Evolutionary conservation across 1,140 invertebrate genomes (phyloP).

Genomic region (Dryas iulia): DNA sequence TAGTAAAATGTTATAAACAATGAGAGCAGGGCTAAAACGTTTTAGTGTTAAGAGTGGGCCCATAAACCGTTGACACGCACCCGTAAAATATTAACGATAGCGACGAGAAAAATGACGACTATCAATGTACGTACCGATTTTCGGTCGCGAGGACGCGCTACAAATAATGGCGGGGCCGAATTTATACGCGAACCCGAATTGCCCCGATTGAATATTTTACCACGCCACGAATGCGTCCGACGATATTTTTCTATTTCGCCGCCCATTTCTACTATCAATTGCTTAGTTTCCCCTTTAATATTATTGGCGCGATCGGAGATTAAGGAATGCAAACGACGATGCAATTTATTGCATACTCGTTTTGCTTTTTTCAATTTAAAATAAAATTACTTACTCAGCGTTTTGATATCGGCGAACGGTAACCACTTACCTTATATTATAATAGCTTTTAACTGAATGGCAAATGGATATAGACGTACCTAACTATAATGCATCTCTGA

Average conservation of each 20-base stretch:
- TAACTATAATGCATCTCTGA: neutral
- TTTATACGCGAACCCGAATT: constrained; percentile 77
- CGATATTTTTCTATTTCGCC: constrained; percentile 77
- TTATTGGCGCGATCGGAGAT: constrained; percentile 54
- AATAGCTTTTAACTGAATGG: neutral
- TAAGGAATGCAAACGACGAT: constrained; percentile 26
- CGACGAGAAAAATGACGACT: constrained; percentile 76
- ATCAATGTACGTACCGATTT: constrained; percentile 74
- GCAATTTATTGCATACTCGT: neutral
- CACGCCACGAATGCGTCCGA: constrained; percentile 69
- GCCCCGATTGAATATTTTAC: constrained; percentile 79
- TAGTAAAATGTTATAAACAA: constrained; percentile 78
- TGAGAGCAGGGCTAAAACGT: constrained; percentile 74
- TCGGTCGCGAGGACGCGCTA: constrained; percentile 71
- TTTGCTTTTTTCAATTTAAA: neutral
- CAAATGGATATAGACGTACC: neutral
- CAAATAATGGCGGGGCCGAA: constrained; percentile 74
- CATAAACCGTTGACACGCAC: constrained; percentile 77
- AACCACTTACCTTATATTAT: neutral
- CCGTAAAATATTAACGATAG: constrained; percentile 78
- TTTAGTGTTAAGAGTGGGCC: constrained; percentile 78
- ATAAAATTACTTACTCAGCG: neutral
- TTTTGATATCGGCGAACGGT: neutral
- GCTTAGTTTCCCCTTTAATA: constrained; percentile 76
- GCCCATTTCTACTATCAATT: constrained; percentile 77